Evolutionary conservation across 2,888 invertebrate species (phyloP).

Genomic region (Phymatocera aterrima): DNA sequence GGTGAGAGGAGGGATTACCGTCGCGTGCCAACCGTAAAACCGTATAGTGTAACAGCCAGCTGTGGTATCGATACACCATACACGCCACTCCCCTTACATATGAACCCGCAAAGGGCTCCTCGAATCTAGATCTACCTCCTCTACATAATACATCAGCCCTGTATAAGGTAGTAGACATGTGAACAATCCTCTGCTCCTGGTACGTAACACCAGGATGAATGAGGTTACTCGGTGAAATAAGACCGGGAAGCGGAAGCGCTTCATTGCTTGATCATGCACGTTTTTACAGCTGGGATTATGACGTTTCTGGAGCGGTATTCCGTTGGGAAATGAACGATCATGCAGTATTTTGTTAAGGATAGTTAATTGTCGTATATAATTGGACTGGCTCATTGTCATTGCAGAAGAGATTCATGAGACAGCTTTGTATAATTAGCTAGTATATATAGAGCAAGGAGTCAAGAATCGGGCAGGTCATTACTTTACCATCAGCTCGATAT

Average conservation of each 20-base stretch:
- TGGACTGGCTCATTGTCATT: not conserved
- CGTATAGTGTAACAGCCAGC: constrained; percentile 32
- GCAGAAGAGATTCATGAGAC: not conserved
- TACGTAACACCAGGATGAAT: constrained; percentile 15
- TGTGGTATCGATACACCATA: constrained; percentile 25
- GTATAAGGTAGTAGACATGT: not conserved
- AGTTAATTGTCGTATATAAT: not conserved
- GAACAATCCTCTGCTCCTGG: constrained; percentile 28
- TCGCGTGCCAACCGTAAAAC: constrained; percentile 31
- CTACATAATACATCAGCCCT: constrained; percentile 18
- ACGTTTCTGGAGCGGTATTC: no score
- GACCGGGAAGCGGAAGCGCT: not conserved
- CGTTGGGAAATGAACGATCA: not conserved
- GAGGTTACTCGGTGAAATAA: not conserved
- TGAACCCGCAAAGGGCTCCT: constrained; percentile 55
- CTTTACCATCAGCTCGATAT: constrained; percentile 67
- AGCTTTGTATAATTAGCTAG: not conserved
- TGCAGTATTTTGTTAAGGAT: not conserved
- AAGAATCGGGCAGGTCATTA: constrained; percentile 62
- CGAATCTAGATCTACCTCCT: constrained; percentile 40
- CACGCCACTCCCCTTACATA: not conserved
- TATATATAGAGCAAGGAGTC: constrained; percentile 42
- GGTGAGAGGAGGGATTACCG: constrained; percentile 21
- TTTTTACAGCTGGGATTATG: not conserved
- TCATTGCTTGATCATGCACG: not conserved